Evolutionary conservation across 2,797 vertebrate genomes (phyloP), one percentile per base, ranked within the genome.

Genomic region (Lates japonicus): DNA sequence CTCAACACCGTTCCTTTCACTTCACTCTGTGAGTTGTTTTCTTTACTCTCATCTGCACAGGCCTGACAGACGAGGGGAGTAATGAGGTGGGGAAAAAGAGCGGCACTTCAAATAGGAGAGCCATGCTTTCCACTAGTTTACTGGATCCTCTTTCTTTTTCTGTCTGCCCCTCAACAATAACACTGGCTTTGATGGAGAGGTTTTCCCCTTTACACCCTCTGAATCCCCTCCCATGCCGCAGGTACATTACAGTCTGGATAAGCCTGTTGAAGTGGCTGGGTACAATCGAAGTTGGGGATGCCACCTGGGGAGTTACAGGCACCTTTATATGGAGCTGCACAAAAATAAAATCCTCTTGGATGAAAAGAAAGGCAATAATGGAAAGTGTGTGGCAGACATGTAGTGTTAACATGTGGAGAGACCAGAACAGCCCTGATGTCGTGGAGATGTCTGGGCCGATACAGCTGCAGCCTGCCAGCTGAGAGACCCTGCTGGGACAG

Each of bases 351-450:
- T 67, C 82, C 82, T 84, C 54, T 59, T 16, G 8, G 39, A 80
- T 87, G 70, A 92, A 90, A 91, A 82, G 81, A 78, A 58, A 67
- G 80, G 57, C 49, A 57, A 89, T 83, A 92, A 92, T 90, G 80
- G 86, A 83, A 86, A 77, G 61, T 75, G 78, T 76, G 78, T 67
- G 19, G 67, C 60, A 76, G 71, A 83, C 66, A 41, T 67, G 68
- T 58, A 63, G 57, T 29, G 84, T 85, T 76, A 75, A 87, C 63
- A 74, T 58, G 60, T 39, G n/a, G 72, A 76, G 67, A 84, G 82
- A 48, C 54, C 44, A 80, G 52, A 69, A 81, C 41, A 55, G 78
- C 69, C 49, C 67, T 61, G 68, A 69, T 76, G 83, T 70, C 78
- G 74, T 89, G 69, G 65, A 87, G 80, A 86, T 75, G 70, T 80